Base-by-base conservation (phyloP, 2,888 invertebrate genomes). In the Parnassius smintheus region DNA sequence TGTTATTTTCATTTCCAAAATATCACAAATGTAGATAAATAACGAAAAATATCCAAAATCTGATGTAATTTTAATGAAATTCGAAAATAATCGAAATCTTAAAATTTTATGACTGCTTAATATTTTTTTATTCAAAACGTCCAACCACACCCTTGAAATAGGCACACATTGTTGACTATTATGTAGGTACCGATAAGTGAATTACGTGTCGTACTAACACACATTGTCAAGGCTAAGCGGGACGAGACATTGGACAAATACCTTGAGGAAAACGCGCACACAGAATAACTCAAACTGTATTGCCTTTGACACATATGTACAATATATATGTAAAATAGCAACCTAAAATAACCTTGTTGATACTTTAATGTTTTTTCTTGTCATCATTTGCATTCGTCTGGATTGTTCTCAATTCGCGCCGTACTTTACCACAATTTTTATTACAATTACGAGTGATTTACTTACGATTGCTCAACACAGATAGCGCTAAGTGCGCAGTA, bases 291-390 rank as follows among this genome's bases (percentile, higher is more conserved):
- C 13, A 2, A 42, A 41, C 25, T 51, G 13, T 55, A 55, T 59
- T 59, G 53, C 55, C 63, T 51, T 63, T 63, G 59, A 56, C 63
- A 59, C 48, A 56, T 51, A 52, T 46, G 35, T 41, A n/a, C 51
- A 44, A 22, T 42, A 22, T 44, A 2, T 11, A 18, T 22, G 2
- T 9, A 55, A 42, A 44, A 42, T 41, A 22, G 51, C 22, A 42
- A 10, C 12, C 10, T 41, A 9, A n/a, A 35, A 8, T 13, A 52
- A 35, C 13, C 10, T 42, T 25, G 18, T 49, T 9, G 44, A 11
- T 44, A 11, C 46, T 45, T 52, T 9, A 25, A 13, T 22, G 35
- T 41, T 46, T 35, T 46, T 52, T 18, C 18, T 59, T 35, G n/a
- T 13, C 9, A 25, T 18, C 41, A 46, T 48, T 48, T 59, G 46